Evolutionary conservation across 2,888 invertebrate genomes (phyloP).

Genomic region (Alloplasta piceator): DNA sequence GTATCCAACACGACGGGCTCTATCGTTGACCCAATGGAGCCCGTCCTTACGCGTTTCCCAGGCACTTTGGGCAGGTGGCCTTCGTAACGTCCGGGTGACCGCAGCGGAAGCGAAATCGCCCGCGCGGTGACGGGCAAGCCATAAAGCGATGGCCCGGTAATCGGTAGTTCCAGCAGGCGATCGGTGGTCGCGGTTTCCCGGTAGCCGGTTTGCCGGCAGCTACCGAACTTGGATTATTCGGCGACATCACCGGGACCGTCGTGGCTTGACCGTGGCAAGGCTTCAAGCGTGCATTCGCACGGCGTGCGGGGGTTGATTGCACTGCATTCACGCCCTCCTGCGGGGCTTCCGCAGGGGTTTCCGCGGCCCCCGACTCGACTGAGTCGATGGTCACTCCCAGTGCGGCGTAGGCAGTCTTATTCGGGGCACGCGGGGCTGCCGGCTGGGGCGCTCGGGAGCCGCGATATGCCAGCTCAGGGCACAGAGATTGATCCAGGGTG

Average conservation of each 20-base stretch:
- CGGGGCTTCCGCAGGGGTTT: too few species aligned
- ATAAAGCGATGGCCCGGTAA: not conserved
- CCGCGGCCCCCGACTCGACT: not conserved
- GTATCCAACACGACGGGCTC: slow-evolving; percentile 5
- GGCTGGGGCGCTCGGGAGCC: not conserved
- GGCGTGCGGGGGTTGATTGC: not conserved
- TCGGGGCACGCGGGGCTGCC: too few species aligned
- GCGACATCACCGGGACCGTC: too few species aligned
- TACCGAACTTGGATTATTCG: too few species aligned
- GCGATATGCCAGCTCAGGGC: not conserved
- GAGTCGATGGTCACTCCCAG: not conserved
- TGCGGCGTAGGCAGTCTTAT: not conserved
- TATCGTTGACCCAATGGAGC: not conserved
- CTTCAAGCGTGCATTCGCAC: not conserved
- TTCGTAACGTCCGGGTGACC: not conserved
- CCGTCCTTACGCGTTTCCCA: slow-evolving; percentile 2
- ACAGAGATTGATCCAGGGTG: too few species aligned
- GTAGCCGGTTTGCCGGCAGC: too few species aligned
- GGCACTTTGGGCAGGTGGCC: not conserved
- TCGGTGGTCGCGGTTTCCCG: too few species aligned
- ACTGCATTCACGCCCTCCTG: not conserved
- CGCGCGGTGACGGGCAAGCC: not conserved
- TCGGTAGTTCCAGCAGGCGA: slow-evolving; percentile 9
- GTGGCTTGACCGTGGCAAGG: too few species aligned
- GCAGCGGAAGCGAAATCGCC: not conserved